These are phyloP conservation scores for Rhynchotus rufescens DNA, from an alignment of 2,797 vertebrate species.

Conservation along the genomic window DNA sequence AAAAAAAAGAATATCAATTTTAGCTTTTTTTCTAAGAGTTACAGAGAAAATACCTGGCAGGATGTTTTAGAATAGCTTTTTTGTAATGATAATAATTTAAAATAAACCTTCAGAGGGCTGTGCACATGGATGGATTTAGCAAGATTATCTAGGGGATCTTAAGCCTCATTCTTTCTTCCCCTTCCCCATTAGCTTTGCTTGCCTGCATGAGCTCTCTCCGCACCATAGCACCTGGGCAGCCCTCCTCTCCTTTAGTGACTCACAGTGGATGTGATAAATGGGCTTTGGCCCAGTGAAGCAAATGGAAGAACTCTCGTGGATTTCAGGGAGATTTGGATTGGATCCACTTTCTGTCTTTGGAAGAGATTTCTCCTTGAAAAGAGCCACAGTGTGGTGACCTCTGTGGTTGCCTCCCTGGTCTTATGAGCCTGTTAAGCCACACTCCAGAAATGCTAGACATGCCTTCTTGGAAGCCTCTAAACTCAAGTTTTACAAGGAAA, in stretches of 20 bases:
- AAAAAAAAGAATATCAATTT: neutral
- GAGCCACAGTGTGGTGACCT: neutral
- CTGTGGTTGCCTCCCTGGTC: neutral
- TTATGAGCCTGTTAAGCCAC: neutral
- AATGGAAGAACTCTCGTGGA: neutral
- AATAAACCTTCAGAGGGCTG: neutral
- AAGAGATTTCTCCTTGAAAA: neutral
- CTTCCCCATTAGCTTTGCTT: neutral
- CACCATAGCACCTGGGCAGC: neutral
- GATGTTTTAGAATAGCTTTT: neutral
- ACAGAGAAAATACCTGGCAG: neutral
- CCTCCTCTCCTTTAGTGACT: neutral
- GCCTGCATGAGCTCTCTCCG: neutral
- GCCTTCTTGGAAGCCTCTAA: neutral
- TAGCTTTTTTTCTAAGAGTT: neutral
- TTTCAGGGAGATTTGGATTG: neutral
- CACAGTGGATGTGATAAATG: neutral
- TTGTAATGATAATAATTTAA: neutral
- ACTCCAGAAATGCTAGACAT: neutral
- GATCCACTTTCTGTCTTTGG: neutral
- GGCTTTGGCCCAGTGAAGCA: neutral
- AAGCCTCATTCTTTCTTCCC: neutral
- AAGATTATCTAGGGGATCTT: neutral
- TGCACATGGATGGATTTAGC: neutral
- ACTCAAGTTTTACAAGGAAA: neutral